Evolutionary conservation across 2,797 vertebrate genomes (phyloP).

Genomic region (Anguilla megastoma): DNA sequence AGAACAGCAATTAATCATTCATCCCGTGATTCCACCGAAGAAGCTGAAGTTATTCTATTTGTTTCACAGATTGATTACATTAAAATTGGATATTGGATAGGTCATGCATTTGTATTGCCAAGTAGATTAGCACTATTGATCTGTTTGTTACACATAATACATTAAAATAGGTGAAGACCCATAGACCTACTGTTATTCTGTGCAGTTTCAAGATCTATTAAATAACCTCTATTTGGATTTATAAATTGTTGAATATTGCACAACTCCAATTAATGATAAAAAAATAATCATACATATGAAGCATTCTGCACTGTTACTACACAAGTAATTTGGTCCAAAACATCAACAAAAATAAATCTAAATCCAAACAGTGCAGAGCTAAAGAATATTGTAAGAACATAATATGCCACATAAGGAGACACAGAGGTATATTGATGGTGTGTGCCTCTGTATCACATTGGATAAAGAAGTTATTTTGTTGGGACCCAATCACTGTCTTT

Average conservation of each 20-base stretch:
- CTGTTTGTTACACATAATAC: conserved; percentile 19
- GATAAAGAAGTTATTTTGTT: neutral
- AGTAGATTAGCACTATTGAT: conserved; percentile 15
- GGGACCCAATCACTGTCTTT: neutral
- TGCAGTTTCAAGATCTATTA: neutral
- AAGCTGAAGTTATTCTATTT: conserved; percentile 17
- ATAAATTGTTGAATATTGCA: neutral
- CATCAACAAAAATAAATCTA: neutral
- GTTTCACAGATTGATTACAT: neutral
- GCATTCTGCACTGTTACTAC: neutral
- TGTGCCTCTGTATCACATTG: neutral
- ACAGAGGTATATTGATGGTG: neutral
- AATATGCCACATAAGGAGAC: neutral
- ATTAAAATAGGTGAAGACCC: neutral
- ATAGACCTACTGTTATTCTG: neutral
- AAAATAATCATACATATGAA: neutral
- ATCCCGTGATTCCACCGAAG: neutral
- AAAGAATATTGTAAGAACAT: neutral
- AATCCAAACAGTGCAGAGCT: neutral
- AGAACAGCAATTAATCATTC: conserved; percentile 30
- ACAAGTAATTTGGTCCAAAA: neutral
- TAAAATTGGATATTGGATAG: neutral
- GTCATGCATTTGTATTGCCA: neutral
- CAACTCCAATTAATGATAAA: neutral
- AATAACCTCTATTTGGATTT: neutral